These are phyloP conservation scores for Euphydryas editha DNA, from an alignment of 2,888 invertebrate species.

Conservation along the genomic window DNA sequence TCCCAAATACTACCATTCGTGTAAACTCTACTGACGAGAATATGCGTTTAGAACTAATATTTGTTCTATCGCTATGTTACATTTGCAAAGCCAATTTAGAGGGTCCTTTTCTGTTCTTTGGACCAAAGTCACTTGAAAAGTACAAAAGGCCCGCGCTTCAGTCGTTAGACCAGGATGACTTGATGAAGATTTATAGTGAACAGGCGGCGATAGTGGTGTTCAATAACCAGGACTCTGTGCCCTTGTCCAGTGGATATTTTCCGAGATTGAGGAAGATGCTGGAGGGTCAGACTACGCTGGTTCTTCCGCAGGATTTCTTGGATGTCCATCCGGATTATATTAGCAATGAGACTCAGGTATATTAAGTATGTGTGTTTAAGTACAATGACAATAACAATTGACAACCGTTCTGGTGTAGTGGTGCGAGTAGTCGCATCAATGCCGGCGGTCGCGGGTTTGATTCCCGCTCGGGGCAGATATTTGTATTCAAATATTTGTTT, in stretches of 20 bases:
- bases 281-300: constrained; percentile 75
- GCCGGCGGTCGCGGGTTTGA: too few species aligned
- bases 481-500: too few species aligned
- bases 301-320: constrained; percentile 82
- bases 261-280: constrained; percentile 83
- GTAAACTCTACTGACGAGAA: not conserved
- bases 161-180: constrained; percentile 79
- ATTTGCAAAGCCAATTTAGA: constrained; percentile 70
- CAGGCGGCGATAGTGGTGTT: constrained; percentile 84
- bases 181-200: constrained; percentile 83
- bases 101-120: constrained; percentile 85
- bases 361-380: constrained; percentile 14
- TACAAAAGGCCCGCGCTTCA: constrained; percentile 79
- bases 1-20: constrained; percentile 1
- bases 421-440: too few species aligned
- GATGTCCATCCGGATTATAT: constrained; percentile 84
- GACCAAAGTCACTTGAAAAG: constrained; percentile 75
- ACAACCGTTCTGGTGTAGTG: too few species aligned
- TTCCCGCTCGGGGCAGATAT: too few species aligned
- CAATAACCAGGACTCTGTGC: constrained; percentile 82
- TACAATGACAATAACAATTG: too few species aligned
- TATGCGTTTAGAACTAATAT: constrained; percentile 24
- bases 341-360: constrained; percentile 84
- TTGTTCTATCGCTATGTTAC: constrained; percentile 35
- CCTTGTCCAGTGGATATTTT: constrained; percentile 80